A percentile compares a stretch with the other conserved stretches of the same genome.
Evolutionary conservation across 2,113 vertebrate species (phyloP).

Genomic region (Archilochus colubris): DNA sequence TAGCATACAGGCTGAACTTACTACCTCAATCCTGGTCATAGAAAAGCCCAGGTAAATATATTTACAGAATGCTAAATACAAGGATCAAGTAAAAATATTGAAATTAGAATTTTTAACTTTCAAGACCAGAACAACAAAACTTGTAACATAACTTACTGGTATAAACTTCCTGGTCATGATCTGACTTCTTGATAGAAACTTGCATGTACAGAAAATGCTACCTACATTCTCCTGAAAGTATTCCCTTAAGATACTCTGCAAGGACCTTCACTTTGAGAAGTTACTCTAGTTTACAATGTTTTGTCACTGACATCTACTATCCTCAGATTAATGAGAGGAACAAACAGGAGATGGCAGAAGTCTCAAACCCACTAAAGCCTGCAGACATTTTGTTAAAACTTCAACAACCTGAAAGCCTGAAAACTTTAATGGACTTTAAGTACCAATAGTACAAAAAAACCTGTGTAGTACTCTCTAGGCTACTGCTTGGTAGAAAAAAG

Average conservation of each 20-base stretch:
- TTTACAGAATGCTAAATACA: neutral
- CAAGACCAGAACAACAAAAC: neutral
- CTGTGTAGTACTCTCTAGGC: conserved; percentile 7
- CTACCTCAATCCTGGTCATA: neutral
- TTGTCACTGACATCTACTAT: neutral
- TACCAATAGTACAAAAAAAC: conserved; percentile 33
- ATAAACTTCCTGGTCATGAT: neutral
- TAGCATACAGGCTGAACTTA: neutral
- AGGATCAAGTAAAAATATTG: neutral
- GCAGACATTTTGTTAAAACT: neutral
- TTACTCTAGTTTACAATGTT: too few species aligned
- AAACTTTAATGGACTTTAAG: conserved; percentile 33
- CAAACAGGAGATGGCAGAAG: conserved; percentile 1
- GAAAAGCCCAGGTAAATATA: neutral
- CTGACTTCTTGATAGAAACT: neutral
- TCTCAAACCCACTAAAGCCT: neutral
- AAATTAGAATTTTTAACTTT: neutral
- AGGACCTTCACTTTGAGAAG: neutral
- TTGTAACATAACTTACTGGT: neutral
- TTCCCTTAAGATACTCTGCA: neutral
- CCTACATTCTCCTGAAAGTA: neutral
- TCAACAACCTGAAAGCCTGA: neutral
- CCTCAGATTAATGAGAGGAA: neutral
- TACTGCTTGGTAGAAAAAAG: conserved; percentile 46
- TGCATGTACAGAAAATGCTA: neutral